Percentiles rank a stretch among this genome's conserved stretches.
These are phyloP conservation scores for Ostrea edulis DNA, from an alignment of 1,140 invertebrate species.

Conservation along the genomic window DNA sequence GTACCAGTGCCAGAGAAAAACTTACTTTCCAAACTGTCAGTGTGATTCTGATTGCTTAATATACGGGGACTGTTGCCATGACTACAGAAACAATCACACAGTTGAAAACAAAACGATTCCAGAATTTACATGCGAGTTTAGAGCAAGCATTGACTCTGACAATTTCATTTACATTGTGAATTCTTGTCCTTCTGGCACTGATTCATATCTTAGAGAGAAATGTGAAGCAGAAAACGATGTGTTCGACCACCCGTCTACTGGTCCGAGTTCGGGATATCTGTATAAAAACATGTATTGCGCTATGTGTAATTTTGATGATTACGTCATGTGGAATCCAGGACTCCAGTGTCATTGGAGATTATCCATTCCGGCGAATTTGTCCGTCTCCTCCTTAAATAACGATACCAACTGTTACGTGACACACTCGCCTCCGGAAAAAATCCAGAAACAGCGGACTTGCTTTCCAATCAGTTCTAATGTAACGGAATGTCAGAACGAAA, in stretches of 20 bases:
- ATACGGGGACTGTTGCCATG: constrained; percentile 51
- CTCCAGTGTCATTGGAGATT: constrained; percentile 48
- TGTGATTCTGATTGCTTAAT: constrained; percentile 43
- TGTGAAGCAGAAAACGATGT: constrained; percentile 38
- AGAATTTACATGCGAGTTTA: constrained; percentile 44
- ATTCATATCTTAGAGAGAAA: neutral
- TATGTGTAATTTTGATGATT: constrained; percentile 49
- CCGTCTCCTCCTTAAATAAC: constrained; percentile 11
- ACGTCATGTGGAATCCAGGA: constrained; percentile 34
- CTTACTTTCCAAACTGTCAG: constrained; percentile 23
- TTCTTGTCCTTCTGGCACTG: constrained; percentile 37
- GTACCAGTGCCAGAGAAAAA: neutral
- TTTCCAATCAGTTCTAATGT: constrained; percentile 38
- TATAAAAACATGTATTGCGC: constrained; percentile 57
- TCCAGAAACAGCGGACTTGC: constrained; percentile 34
- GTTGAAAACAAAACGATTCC: neutral
- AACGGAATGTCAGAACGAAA: neutral
- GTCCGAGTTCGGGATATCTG: constrained; percentile 33
- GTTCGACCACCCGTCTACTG: constrained; percentile 23
- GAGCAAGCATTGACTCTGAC: constrained; percentile 41
- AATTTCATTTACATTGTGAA: constrained; percentile 47
- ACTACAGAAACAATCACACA: neutral
- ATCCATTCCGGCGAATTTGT: constrained; percentile 16
- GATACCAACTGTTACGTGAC: constrained; percentile 43
- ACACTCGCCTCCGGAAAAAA: constrained; percentile 8